phyloP scores from a whole-genome alignment of 2,797 vertebrate species.

The Xenopus petersii region DNA sequence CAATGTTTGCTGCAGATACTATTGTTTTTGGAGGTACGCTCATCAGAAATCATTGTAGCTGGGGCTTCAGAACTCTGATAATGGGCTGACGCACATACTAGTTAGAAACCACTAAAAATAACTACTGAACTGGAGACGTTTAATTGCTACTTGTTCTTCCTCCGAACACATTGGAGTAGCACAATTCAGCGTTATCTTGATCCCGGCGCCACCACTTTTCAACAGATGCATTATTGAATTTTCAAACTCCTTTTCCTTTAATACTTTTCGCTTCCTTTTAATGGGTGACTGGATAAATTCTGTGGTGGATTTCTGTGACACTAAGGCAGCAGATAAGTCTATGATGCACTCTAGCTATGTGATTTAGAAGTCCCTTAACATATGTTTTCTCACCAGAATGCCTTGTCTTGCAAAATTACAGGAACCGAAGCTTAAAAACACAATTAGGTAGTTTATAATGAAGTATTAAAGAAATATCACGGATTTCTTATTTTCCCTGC shows the following conservation, averaged over 20 bases:
- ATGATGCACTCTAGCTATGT: conserved; percentile 81
- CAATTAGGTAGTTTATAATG: conserved; percentile 85
- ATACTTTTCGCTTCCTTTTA: conserved; percentile 73
- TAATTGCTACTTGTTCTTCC: conserved; percentile 53
- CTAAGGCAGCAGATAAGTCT: conserved; percentile 76
- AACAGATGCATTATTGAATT: conserved; percentile 58
- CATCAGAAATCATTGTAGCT: conserved; percentile 36
- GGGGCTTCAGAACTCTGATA: neutral
- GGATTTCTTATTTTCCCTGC: conserved; percentile 52
- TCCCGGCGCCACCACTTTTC: conserved; percentile 51
- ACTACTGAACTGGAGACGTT: conserved; percentile 30
- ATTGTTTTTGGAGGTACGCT: neutral
- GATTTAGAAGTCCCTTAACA: conserved; percentile 82
- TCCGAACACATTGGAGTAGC: conserved; percentile 38
- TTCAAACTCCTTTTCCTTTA: conserved; percentile 69
- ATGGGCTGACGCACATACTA: neutral
- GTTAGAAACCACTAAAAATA: conserved; percentile 41
- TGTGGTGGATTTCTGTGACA: conserved; percentile 76
- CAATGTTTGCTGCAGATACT: neutral
- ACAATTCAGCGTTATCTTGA: conserved; percentile 43
- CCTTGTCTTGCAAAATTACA: conserved; percentile 87
- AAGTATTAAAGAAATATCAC: conserved; percentile 78
- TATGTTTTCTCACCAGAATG: conserved; percentile 88
- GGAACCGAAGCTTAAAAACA: conserved; percentile 88
- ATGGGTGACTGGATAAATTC: conserved; percentile 85